Conservation (phyloP, 1,140 invertebrate genomes). For the Aphaenogaster ashmeadi region DNA sequence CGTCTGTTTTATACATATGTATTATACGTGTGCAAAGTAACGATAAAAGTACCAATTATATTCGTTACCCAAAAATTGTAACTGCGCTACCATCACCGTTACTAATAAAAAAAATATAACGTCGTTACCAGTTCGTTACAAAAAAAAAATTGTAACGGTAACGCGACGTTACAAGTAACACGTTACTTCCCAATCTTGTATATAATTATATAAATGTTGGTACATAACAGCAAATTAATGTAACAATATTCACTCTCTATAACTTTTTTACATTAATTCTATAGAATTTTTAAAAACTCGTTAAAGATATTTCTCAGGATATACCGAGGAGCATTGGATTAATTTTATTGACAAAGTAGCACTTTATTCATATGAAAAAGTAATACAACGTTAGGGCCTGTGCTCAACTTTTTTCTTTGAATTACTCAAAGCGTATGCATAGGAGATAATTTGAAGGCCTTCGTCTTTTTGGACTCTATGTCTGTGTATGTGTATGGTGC, state of each 20-base stretch:
- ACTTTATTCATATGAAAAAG: conserved; percentile 86
- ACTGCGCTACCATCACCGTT: too few species aligned
- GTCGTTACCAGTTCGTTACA: too few species aligned
- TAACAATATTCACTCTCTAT: not conserved
- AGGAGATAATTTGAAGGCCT: conserved; percentile 75
- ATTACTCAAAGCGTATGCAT: conserved; percentile 71
- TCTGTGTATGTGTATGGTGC: conserved; percentile 9
- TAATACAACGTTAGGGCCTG: conserved; percentile 84
- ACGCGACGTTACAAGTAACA: too few species aligned
- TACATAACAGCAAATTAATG: too few species aligned
- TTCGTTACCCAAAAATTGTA: too few species aligned
- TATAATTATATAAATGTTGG: too few species aligned
- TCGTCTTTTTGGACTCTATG: conserved; percentile 65
- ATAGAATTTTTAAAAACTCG: conserved; percentile 1
- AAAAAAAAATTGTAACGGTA: too few species aligned
- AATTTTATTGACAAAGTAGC: conserved; percentile 86
- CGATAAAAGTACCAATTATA: too few species aligned
- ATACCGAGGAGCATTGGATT: not conserved
- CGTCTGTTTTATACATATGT: too few species aligned
- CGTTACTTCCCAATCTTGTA: too few species aligned
- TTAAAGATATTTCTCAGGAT: conserved; percentile 1
- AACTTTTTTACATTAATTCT: not conserved
- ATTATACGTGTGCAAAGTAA: too few species aligned
- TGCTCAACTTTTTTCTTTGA: conserved; percentile 62
- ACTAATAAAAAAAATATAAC: too few species aligned